A percentile compares a stretch with the other conserved stretches of the same genome.
These are phyloP conservation scores for Lytechinus variegatus DNA, from an alignment of 35 echinoderm and acorn worm species.

Conservation along the genomic window DNA sequence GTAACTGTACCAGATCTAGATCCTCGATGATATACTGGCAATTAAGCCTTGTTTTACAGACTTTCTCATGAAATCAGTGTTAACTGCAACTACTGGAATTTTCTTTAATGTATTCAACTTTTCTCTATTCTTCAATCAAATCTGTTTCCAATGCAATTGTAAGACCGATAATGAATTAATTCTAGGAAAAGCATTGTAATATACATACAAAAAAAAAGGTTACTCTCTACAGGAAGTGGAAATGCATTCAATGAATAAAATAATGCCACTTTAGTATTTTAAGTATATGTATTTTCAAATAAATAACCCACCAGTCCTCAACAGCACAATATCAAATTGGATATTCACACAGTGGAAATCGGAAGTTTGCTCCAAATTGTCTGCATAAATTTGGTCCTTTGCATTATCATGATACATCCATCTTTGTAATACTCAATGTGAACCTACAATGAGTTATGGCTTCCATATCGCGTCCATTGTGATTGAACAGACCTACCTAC, in stretches of 20 bases:
- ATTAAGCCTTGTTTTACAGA: too few relatives aligned
- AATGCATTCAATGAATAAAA: background rate
- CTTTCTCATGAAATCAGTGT: too few relatives aligned
- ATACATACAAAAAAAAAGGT: background rate
- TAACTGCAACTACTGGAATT: too few relatives aligned
- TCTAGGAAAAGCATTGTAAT: background rate
- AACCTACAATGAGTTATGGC: background rate
- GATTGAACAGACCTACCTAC: background rate
- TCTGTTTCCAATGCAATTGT: too few relatives aligned
- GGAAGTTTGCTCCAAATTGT: background rate
- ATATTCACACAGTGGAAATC: background rate
- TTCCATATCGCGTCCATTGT: background rate
- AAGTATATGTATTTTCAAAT: background rate
- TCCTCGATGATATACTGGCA: too few relatives aligned
- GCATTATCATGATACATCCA: background rate
- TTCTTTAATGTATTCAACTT: too few relatives aligned
- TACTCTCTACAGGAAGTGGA: background rate
- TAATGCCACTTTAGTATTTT: background rate
- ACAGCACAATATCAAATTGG: background rate
- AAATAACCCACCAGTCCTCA: background rate
- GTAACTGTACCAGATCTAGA: too few relatives aligned
- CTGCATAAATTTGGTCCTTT: background rate
- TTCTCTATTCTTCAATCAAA: too few relatives aligned
- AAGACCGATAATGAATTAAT: too few relatives aligned
- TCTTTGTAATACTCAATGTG: background rate